Evolutionary conservation across 2,888 invertebrate species (phyloP), one percentile per base, ranked within the genome.

Genomic region (Plebejus anna): DNA sequence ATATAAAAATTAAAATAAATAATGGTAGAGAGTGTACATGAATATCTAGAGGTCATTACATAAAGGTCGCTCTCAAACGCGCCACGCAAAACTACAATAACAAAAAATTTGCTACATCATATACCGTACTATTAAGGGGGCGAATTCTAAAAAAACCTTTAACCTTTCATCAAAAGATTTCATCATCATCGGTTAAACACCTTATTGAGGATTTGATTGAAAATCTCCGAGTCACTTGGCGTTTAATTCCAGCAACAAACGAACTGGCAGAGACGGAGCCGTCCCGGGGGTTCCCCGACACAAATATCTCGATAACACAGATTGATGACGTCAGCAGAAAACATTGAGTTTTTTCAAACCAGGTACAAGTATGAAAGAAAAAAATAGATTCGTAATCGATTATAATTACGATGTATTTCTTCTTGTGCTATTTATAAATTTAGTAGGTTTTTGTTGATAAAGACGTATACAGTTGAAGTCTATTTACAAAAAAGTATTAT

Each of bases 181-280:
- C 28, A 22, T 5, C 66, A 2, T 36, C 66, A 66, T 36, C 66
- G 32, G 32, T 36, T 32, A 66, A 66, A 66, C 36, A 36, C 66
- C 66, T 36, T 66, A 66, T 36, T 61, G 28, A 16, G 32, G 66
- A 1, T 61, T 66, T 71, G 71, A 71, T 71, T 71, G 71, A 71
- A 71, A 71, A 71, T 71, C 42, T 42, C 38, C 71, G 71, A 71
- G 71, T 71, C 71, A 71, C 71, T 71, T 42, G 38, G 71, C 66
- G 32, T 66, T 66, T 66, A 66, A 66, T 66, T 66, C 22, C 36
- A 66, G 13, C 66, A 66, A 66, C 66, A 61, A 66, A 66, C 32
- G 66, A 66, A 32, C 32, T 66, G 66, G 28, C 32, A 42, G 38
- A 42, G 71, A 71, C n/a, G 38, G 71, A 71, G 42, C 70, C 22